These are phyloP conservation scores for Aricia artaxerxes DNA, from an alignment of 2,888 invertebrate genomes.

Conservation along the genomic window DNA sequence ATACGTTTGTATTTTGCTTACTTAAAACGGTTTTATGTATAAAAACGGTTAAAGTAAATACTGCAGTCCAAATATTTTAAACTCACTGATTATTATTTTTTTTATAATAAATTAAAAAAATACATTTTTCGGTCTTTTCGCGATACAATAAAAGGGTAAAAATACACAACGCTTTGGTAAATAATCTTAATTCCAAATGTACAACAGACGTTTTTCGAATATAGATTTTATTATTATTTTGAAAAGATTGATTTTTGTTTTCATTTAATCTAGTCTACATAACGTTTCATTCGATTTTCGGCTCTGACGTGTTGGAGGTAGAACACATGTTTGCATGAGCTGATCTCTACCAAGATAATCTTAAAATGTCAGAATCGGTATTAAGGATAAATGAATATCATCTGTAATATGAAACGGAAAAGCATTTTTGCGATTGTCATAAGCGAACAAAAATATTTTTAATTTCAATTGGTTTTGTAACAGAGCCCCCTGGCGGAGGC, in stretches of 20 bases:
- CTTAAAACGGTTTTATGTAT: slow-evolving; percentile 33
- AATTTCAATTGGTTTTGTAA: no score
- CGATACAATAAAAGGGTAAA: not conserved
- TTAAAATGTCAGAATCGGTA: not conserved
- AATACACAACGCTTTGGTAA: not conserved
- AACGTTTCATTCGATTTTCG: not conserved
- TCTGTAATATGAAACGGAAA: not conserved
- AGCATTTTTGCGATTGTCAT: not conserved
- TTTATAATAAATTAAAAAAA: no score
- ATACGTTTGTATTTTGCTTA: not conserved
- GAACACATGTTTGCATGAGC: not conserved
- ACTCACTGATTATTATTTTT: not conserved
- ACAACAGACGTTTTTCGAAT: not conserved
- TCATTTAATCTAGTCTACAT: not conserved
- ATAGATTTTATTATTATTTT: not conserved
- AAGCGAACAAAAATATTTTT: slow-evolving; percentile 1
- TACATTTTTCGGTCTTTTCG: not conserved
- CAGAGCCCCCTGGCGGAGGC: no score
- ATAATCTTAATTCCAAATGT: not conserved
- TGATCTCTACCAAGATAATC: not conserved
- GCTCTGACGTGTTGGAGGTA: not conserved
- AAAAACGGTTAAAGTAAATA: slow-evolving; percentile 38
- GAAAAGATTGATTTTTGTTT: not conserved
- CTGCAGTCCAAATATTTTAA: not conserved
- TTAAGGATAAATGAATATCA: slow-evolving; percentile 12